Evolutionary conservation across 2,797 vertebrate genomes (phyloP).

Genomic region (Neostethus bicornis): DNA sequence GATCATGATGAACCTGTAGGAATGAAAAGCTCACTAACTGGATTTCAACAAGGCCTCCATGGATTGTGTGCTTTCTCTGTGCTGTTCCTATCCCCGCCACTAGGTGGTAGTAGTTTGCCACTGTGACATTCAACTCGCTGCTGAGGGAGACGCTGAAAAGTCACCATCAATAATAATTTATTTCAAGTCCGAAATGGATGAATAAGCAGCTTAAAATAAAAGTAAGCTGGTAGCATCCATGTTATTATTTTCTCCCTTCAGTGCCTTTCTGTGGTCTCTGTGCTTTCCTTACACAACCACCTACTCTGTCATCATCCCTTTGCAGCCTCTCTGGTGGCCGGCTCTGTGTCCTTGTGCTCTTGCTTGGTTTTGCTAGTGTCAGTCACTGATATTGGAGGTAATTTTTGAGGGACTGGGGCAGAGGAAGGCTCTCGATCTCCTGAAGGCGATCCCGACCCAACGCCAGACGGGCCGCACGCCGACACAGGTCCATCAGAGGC

Average conservation of each 20-base stretch:
- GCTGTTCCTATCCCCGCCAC: conserved; percentile 56
- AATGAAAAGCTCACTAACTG: conserved; percentile 55
- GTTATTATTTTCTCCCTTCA: conserved; percentile 29
- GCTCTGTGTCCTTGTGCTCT: conserved; percentile 33
- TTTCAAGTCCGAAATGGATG: conserved; percentile 56
- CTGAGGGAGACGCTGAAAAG: conserved; percentile 50
- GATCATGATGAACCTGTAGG: conserved; percentile 38
- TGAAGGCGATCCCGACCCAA: conserved; percentile 91
- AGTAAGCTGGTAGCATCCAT: conserved; percentile 55
- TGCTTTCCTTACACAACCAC: conserved; percentile 43
- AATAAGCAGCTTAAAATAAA: conserved; percentile 54
- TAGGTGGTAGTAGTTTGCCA: conserved; percentile 53
- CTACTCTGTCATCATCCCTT: conserved; percentile 12
- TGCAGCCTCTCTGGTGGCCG: conserved; percentile 20
- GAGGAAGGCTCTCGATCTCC: conserved; percentile 91
- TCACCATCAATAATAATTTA: conserved; percentile 74
- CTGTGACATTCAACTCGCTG: conserved; percentile 13
- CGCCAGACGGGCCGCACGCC: conserved; percentile 91
- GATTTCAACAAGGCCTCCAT: conserved; percentile 68
- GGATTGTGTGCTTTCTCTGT: conserved; percentile 62
- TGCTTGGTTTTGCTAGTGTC: conserved; percentile 41
- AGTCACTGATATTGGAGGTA: conserved; percentile 98
- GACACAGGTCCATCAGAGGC: conserved; percentile 96
- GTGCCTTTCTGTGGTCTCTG: no score
- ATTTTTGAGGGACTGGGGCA: conserved; percentile 97